phyloP scores from a whole-genome alignment of 1,140 invertebrate genomes.

The Nephotettix cincticeps region DNA sequence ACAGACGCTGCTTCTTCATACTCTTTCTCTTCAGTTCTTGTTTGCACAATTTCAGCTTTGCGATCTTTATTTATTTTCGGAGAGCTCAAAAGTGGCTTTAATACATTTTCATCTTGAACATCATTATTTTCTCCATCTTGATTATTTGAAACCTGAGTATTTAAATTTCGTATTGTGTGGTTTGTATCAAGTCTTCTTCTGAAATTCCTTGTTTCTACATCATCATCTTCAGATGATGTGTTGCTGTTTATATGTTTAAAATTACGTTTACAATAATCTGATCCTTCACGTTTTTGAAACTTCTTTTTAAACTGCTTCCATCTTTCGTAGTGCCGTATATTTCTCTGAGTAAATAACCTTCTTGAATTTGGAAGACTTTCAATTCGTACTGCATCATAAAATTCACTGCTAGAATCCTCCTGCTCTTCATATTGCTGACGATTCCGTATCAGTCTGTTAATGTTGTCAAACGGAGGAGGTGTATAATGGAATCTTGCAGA shows the following conservation, averaged over 20 bases:
- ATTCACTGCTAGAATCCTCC: background rate
- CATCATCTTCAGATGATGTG: slow-evolving; percentile 1
- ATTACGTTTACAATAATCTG: background rate
- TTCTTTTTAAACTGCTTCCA: slow-evolving; percentile 17
- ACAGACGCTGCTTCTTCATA: too few relatives aligned
- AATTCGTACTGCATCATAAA: background rate
- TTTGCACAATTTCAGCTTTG: too few relatives aligned
- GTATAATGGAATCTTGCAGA: too few relatives aligned
- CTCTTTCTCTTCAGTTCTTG: too few relatives aligned
- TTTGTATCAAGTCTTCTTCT: background rate
- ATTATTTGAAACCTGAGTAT: background rate
- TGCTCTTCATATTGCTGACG: background rate
- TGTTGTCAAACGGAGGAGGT: too few relatives aligned
- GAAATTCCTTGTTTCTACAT: background rate
- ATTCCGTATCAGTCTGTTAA: too few relatives aligned
- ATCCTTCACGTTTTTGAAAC: background rate
- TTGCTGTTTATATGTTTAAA: background rate
- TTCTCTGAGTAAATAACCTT: slow-evolving; percentile 11
- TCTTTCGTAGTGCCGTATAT: slow-evolving; percentile 6
- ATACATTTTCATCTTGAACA: too few relatives aligned
- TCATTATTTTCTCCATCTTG: background rate
- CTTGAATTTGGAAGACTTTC: background rate
- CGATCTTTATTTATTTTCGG: too few relatives aligned
- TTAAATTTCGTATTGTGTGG: background rate
- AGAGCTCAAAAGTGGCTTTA: too few relatives aligned